Base-by-base conservation (phyloP, 1,140 invertebrate species). In the Ridgeia piscesae region DNA sequence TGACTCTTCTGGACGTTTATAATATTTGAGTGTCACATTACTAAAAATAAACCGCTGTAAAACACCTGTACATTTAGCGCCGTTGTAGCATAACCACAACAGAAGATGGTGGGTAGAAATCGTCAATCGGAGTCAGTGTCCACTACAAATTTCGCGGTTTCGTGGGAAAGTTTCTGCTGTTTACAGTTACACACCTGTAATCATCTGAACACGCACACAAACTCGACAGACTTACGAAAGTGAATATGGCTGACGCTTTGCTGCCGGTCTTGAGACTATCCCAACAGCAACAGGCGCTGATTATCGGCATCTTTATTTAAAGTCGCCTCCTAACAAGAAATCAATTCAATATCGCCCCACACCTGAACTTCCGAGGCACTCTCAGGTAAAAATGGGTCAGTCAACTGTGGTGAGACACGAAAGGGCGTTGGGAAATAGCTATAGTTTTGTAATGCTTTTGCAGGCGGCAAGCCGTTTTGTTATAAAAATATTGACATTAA, bases 251-350 rank as follows among this genome's bases (percentile, higher is more conserved):
- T 93, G 97, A 97, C 34, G 97, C 98, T 93, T 97, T 98, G 95
- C 97, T 98, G 31, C 98, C 98, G 93, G 96, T 97, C 35, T 97
- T 97, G 34, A 98, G 97, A 35, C 97, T 97, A 92, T 97, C 97
- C 97, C 97, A 98, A 94, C 97, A 98, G 95, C 98, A 98, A 95
- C 98, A 98, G 89, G 97, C 97, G 93, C 97, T 97, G 94, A 98
- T 97, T 94, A 98, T 97, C 88, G 97, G 97, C 97, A 98, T 98
- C 34, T 90, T 89, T 92, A 6, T 77, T 77, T 77, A 4, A 77
- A 77, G 58, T 77, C 58, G 58, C 11, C 58, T n/a, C n/a, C n/a
- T n/a, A 21, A 77, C 58, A 77, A 77, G 58, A 77, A 77, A 21
- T 77, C 58, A 77, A 31, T 77, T 77, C 6, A 77, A 77, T 77